A percentile compares a stretch with the other conserved stretches of the same genome.
phyloP scores from a whole-genome alignment of 2,113 vertebrate species.

The Malurus melanocephalus region DNA sequence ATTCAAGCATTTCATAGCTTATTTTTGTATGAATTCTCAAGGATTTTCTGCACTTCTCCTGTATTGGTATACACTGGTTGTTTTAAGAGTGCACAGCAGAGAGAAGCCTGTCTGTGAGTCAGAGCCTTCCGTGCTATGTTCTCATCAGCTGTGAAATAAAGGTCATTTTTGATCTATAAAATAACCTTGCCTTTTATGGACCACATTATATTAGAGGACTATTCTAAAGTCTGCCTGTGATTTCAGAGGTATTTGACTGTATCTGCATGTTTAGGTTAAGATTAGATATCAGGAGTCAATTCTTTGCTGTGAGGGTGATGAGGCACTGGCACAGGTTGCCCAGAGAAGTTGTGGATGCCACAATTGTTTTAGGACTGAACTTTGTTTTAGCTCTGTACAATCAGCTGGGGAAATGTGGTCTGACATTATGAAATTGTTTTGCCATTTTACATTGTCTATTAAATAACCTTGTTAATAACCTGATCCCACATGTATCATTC shows the following conservation, averaged over 20 bases:
- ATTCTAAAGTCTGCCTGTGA: background rate
- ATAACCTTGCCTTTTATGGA: conserved; percentile 7
- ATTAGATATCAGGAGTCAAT: background rate
- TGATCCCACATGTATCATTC: background rate
- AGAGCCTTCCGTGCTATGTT: background rate
- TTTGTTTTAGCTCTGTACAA: background rate
- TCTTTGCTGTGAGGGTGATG: background rate
- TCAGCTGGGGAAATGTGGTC: background rate
- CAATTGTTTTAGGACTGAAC: background rate
- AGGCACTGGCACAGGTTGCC: background rate
- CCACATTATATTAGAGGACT: background rate
- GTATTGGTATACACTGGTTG: background rate
- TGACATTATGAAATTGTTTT: background rate
- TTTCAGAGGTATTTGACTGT: conserved; percentile 11
- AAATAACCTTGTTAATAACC: background rate
- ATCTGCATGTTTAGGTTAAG: background rate
- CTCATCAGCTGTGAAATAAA: conserved; percentile 13
- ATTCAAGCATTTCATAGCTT: background rate
- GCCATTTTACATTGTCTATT: background rate
- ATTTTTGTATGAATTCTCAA: background rate
- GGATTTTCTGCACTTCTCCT: background rate
- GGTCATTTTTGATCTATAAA: background rate
- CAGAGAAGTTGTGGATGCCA: background rate
- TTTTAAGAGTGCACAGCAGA: background rate
- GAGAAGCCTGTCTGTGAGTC: background rate